Percentiles rank a stretch among this genome's conserved stretches.
These are phyloP conservation scores for Tilapia sparmanii DNA, from an alignment of 2,113 vertebrate species.

Conservation along the genomic window DNA sequence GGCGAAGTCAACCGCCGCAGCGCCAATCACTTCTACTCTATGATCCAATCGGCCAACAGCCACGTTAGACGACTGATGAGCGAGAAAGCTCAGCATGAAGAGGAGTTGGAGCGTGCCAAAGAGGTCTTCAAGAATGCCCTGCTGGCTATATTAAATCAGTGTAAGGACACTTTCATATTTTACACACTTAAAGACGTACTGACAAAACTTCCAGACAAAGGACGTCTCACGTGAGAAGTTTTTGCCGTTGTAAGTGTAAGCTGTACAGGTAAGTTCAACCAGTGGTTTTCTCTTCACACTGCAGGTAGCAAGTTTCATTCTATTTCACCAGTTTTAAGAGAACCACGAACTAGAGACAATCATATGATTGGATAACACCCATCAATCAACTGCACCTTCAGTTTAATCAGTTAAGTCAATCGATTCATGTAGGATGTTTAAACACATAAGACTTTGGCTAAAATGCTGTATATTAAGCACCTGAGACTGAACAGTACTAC, in stretches of 20 bases:
- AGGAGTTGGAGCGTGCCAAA: constrained; percentile 88
- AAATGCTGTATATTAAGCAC: background rate
- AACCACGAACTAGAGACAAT: background rate
- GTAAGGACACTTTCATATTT: constrained; percentile 39
- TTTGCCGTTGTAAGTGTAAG: background rate
- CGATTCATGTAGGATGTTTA: background rate
- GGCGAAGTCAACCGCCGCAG: constrained; percentile 90
- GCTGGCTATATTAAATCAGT: constrained; percentile 80
- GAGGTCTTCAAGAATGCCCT: constrained; percentile 88
- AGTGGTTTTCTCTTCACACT: background rate
- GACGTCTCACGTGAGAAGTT: background rate
- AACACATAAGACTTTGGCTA: background rate
- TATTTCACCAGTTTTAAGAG: background rate
- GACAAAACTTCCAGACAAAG: background rate
- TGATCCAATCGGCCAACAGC: constrained; percentile 95
- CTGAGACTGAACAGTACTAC: background rate
- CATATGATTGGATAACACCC: background rate
- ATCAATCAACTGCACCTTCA: background rate
- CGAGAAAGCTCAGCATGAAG: constrained; percentile 85
- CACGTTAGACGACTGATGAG: constrained; percentile 86
- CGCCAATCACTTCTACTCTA: constrained; percentile 94
- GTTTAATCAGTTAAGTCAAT: background rate
- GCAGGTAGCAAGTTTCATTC: background rate
- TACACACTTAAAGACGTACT: background rate
- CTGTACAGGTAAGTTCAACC: background rate